phyloP scores from a whole-genome alignment of 2,888 invertebrate species.

The Dinocampus coccinellae region DNA sequence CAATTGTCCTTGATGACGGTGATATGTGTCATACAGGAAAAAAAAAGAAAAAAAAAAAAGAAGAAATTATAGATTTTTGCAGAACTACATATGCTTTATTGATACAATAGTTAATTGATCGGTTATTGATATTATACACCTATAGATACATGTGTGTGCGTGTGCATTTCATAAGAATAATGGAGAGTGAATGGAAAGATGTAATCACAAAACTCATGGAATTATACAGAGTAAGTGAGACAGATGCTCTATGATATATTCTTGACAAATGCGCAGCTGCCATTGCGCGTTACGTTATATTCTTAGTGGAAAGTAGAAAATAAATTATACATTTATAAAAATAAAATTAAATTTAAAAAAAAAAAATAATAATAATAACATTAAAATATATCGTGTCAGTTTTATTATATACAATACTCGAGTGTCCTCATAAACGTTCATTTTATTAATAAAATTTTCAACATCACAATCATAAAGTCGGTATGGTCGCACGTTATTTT shows the following conservation, averaged over 20 bases:
- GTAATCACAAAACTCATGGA: not conserved
- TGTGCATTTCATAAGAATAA: too few relatives aligned
- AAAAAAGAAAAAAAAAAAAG: too few relatives aligned
- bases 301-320: not conserved
- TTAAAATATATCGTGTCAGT: not conserved
- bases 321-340: not conserved
- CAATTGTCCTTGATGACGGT: too few relatives aligned
- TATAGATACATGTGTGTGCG: too few relatives aligned
- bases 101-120: too few relatives aligned
- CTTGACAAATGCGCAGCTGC: constrained; percentile 1
- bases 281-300: not conserved
- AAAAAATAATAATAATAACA: not conserved
- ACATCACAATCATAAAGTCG: not conserved
- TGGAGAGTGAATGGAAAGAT: not conserved
- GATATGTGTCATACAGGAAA: too few relatives aligned
- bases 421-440: not conserved
- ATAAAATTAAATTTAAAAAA: not conserved
- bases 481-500: constrained; percentile 1
- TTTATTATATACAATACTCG: not conserved
- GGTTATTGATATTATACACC: too few relatives aligned
- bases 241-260: not conserved
- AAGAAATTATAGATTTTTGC: too few relatives aligned
- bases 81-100: too few relatives aligned
- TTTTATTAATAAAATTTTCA: too few relatives aligned
- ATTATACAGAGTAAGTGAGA: not conserved